Base-by-base conservation (phyloP, 2,888 invertebrate genomes). In the Octonoba sinensis region DNA sequence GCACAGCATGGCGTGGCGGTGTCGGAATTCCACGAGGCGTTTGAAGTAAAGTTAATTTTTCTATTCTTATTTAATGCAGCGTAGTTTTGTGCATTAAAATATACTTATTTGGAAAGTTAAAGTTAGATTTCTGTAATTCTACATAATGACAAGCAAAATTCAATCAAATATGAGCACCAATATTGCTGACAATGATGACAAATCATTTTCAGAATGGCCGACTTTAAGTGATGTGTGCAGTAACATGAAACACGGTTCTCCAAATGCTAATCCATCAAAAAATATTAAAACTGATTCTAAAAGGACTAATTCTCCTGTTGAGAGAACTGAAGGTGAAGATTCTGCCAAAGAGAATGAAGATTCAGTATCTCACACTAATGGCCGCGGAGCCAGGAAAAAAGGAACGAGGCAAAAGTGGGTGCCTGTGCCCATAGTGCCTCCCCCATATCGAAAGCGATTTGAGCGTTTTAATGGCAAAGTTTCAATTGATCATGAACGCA, bases 271-370 rank as follows among this genome's bases (percentile, higher is more conserved):
- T n/a, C 27, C 60, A 8, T n/a, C n/a, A 20, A 15, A 15, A 3
- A 57, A 57, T 57, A 18, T 11, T 57, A 15, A 22, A 20, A 22
- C n/a, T 3, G 22, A 57, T n/a, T 20, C n/a, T 6, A 54, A 54
- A 20, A n/a, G 54, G n/a, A 54, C n/a, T 20, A 54, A 54, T 18
- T 54, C 54, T 11, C 54, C n/a, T 3, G 13, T 13, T 54, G 18
- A 54, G 6, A 20, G 15, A 16, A 18, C 54, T 36, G 36, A 36
- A 36, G 57, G 57, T 3, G 15, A n/a, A 3, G 57, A 57, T 57
- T 57, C 57, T 57, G 18, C 57, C 15, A 57, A 57, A 57, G 57
- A 57, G 22, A 57, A 57, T 22, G 22, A 57, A 15, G 57, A 57
- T 22, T n/a, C 57, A 15, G 36, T 36, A 36, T 15, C 57, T 22